Percentiles rank a stretch among this genome's conserved stretches.
These are phyloP conservation scores for Drosophila novamexicana DNA, from an alignment of 1,140 invertebrate species.

Conservation along the genomic window DNA sequence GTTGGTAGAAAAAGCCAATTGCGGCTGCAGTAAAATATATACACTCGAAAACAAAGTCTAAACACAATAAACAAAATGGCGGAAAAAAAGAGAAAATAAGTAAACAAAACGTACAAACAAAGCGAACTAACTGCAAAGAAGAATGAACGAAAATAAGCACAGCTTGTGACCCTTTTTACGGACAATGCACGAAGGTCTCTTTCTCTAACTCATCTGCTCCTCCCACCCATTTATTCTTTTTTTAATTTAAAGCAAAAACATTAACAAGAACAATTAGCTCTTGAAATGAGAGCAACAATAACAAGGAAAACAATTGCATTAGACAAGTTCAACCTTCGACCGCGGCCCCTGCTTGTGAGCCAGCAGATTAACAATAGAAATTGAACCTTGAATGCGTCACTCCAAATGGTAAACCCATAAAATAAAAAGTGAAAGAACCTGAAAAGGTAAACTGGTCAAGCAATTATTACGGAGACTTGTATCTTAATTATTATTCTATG, in stretches of 20 bases:
- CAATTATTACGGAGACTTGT: constrained; percentile 8
- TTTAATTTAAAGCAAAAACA: constrained; percentile 65
- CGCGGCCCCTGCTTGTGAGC: constrained; percentile 2
- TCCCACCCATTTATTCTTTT: constrained; percentile 10
- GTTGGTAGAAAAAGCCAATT: constrained; percentile 55
- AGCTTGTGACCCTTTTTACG: constrained; percentile 77
- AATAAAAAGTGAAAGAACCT: not conserved
- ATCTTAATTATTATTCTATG: constrained; percentile 11
- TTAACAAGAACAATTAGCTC: constrained; percentile 78
- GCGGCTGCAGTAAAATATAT: constrained; percentile 68
- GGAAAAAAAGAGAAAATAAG: constrained; percentile 57
- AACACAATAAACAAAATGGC: constrained; percentile 79
- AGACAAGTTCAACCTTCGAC: constrained; percentile 38
- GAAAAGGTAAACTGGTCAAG: not conserved
- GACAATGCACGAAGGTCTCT: constrained; percentile 52
- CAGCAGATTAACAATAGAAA: constrained; percentile 34
- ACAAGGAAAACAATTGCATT: constrained; percentile 43
- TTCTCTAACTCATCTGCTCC: constrained; percentile 8
- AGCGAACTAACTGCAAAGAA: constrained; percentile 31
- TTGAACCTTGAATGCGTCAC: constrained; percentile 13
- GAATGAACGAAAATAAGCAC: constrained; percentile 58
- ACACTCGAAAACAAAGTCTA: constrained; percentile 76
- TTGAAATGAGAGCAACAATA: constrained; percentile 52
- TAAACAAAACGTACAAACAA: constrained; percentile 33
- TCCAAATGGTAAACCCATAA: constrained; percentile 13